Percentiles rank a stretch among this genome's conserved stretches.
Conservation (phyloP, 2,113 vertebrate species). For the Anas platyrhynchos region DNA sequence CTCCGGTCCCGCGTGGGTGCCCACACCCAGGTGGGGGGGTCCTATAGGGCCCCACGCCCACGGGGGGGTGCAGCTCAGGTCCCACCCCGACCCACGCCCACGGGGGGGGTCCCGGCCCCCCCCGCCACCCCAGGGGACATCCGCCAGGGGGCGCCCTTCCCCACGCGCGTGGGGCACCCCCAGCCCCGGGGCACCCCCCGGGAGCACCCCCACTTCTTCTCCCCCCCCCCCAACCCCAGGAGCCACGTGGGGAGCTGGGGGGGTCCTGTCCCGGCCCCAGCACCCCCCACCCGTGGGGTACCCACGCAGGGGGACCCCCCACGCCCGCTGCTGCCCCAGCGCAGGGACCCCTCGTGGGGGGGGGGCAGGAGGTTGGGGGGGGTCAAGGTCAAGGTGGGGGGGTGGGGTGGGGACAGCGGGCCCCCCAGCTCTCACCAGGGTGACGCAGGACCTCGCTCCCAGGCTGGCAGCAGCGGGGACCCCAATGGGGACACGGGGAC, state of each 20-base stretch:
- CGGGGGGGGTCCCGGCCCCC: neutral
- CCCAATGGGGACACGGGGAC: neutral
- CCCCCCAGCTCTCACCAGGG: neutral
- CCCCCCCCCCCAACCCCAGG: neutral
- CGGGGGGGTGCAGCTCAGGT: neutral
- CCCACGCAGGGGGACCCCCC: neutral
- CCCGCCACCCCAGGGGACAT: neutral
- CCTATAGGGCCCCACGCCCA: neutral
- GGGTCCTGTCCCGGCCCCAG: neutral
- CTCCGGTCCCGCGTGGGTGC: accelerated
- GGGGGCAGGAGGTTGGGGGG: no score
- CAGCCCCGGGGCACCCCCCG: neutral
- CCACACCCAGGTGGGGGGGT: neutral
- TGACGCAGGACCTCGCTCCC: neutral
- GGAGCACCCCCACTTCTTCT: neutral
- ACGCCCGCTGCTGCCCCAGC: no score
- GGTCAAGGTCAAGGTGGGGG: neutral
- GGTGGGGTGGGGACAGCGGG: neutral
- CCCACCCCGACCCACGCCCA: neutral
- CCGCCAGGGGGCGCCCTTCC: neutral
- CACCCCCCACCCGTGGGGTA: neutral
- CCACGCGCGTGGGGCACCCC: neutral
- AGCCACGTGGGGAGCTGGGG: neutral
- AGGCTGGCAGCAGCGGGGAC: neutral
- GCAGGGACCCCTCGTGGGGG: neutral